Evolutionary conservation across 2,113 vertebrate genomes (phyloP), one percentile per base, ranked within the genome.

Genomic region (Paedocypris sp.): DNA sequence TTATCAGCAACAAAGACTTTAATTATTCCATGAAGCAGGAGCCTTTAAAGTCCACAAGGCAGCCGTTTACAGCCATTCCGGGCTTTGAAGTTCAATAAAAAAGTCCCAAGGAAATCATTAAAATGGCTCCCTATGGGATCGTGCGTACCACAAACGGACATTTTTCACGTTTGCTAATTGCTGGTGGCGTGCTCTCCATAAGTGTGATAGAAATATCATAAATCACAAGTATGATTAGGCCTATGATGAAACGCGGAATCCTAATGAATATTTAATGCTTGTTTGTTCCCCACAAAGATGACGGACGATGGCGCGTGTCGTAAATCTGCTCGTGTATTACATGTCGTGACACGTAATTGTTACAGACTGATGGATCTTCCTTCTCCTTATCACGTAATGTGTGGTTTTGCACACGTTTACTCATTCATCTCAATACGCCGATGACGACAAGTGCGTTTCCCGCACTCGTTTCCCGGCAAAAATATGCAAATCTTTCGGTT

Each of bases 1-100:
- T 72, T 61, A 45, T 16, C 25, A 25, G 50, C 13, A 29, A 7
- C 33, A 28, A 67, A 42, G 49, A 4, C 16, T 68, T 62, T 65
- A 22, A 60, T 70, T 74, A 69, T 68, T 6, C 35, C 31, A 61
- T 42, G 47, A 42, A 67, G 67, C 56, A 43, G 53, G 23, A 47
- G 59, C 35, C 15, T 46, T 62, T 64, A 57, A 16, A 72, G 66
- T 33, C 52, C 48, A 46, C 43, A 5, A 12, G 28, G 20, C 49
- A 31, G 4, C 28, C 4, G 6, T 47, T 72, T 50, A 26, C 29
- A 62, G 20, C 22, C 33, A 46, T n/a, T 66, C 47, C 22, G 12
- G 22, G 33, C 13, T 13, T 72, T 33, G 29, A 29, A 16, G 45
- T 67, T 11, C 35, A 36, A 59, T 53, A 33, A 53, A 53, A 42